A percentile compares a stretch with the other conserved stretches of the same genome.
phyloP scores from a whole-genome alignment of 2,113 vertebrate species.

The Ictalurus punctatus region DNA sequence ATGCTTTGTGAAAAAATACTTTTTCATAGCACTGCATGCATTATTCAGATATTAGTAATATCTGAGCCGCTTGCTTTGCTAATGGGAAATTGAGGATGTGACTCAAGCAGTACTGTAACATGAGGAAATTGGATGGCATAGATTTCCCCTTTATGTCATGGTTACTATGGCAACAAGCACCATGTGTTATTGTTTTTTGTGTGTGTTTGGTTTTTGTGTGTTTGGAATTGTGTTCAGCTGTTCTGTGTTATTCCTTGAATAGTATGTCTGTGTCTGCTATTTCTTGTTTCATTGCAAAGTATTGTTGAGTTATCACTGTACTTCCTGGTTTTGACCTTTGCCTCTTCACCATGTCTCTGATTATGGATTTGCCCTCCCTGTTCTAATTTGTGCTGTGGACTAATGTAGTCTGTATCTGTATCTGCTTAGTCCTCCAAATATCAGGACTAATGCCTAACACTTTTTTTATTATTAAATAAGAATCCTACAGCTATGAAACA shows the following conservation, averaged over 20 bases:
- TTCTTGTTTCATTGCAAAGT: background rate
- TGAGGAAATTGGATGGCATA: background rate
- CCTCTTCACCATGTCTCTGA: background rate
- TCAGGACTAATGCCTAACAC: background rate
- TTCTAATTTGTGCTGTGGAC: background rate
- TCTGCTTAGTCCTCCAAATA: background rate
- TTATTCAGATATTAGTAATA: constrained; percentile 3
- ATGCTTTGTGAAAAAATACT: too few relatives aligned
- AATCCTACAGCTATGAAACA: background rate
- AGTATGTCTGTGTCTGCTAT: background rate
- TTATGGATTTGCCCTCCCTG: background rate
- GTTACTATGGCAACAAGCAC: background rate
- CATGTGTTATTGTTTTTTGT: too few relatives aligned
- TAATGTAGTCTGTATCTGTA: background rate
- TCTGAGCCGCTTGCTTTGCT: background rate
- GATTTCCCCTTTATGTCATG: background rate
- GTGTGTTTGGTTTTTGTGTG: too few relatives aligned
- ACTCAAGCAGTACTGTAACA: background rate
- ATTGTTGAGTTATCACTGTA: background rate
- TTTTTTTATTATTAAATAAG: background rate
- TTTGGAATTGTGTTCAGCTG: background rate
- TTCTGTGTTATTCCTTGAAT: background rate
- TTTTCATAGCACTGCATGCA: too few relatives aligned
- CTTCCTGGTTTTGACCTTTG: background rate
- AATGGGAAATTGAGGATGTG: background rate